Evolutionary conservation across 2,113 vertebrate species (phyloP), one percentile per base, ranked within the genome.

Genomic region (Podiceps cristatus): DNA sequence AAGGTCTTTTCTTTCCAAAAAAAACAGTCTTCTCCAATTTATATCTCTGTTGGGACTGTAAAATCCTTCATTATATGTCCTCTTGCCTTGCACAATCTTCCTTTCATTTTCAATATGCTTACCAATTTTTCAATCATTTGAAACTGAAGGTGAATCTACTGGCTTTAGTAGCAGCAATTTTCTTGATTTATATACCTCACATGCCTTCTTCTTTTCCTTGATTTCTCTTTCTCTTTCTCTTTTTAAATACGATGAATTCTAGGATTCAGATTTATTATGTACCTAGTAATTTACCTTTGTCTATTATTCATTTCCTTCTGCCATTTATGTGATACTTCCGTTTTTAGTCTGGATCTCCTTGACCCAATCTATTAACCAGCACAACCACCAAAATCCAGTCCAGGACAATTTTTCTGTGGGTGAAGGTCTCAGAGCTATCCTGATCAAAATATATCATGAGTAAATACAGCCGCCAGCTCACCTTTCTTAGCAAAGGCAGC

Each of bases 101-200:
- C 25, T 80, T 95, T 95, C 52, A 68, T 92, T 78, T 81, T 90
- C 86, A 95, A 44, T 81, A 91, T 63, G 45, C 67, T 66, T 83
- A 73, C 10, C 49, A 72, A 62, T 95, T 91, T 97, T 94, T 74
- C 83, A 95, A 63, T 91, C 35, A 69, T 96, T 94, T 98, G 74
- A 90, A 75, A 86, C 62, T 77, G 37, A 45, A 76, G 52, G 73
- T 89, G 93, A 74, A 93, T 91, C 79, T 96, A 33, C 67, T 86
- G 25, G 47, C 56, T 93, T 50, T 50, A 68, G 63, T 88, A 92
- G 63, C 19, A 87, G 18, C 71, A 90, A 86, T 79, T 14, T 72
- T 86, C 33, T 72, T 96, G 80, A 97, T 94, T 93, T 92, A 90
- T 89, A 13, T 44, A 53, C 59, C 45, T 75, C 40, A 93, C 40